Evolutionary conservation across 2,888 invertebrate species (phyloP).

Genomic region (Agrochola lychnidis): DNA sequence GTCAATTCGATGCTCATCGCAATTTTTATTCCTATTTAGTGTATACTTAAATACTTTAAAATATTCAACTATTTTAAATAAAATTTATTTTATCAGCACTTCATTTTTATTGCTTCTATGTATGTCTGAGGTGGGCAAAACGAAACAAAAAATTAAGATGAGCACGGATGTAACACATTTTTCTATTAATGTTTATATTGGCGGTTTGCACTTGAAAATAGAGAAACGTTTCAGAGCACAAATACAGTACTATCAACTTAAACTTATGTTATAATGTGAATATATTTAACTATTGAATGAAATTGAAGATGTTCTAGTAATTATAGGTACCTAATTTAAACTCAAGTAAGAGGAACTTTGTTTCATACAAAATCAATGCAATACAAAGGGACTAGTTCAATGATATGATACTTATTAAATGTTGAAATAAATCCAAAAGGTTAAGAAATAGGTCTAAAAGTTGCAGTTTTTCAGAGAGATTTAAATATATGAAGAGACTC

Average conservation of each 20-base stretch:
- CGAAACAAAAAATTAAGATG: constrained; percentile 82
- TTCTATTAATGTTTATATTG: constrained; percentile 69
- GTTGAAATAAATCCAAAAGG: constrained; percentile 14
- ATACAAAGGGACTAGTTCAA: constrained; percentile 58
- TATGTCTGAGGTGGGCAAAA: constrained; percentile 63
- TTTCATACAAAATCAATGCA: constrained; percentile 48
- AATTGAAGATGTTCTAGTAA: constrained; percentile 25
- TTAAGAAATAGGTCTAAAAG: constrained; percentile 9
- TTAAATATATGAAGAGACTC: constrained; percentile 35
- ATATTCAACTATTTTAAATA: constrained; percentile 64
- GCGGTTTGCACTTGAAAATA: constrained; percentile 76
- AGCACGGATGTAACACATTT: constrained; percentile 80
- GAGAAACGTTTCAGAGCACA: constrained; percentile 81
- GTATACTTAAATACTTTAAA: constrained; percentile 66
- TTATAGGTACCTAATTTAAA: constrained; percentile 29
- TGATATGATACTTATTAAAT: constrained; percentile 24
- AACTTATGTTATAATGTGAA: constrained; percentile 24
- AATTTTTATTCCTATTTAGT: constrained; percentile 73
- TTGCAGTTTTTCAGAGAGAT: constrained; percentile 13
- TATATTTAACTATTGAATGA: constrained; percentile 28
- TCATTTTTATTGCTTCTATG: constrained; percentile 71
- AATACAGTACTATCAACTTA: constrained; percentile 63
- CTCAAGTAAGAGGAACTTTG: constrained; percentile 58
- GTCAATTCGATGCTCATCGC: constrained; percentile 85
- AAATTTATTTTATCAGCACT: constrained; percentile 67